A percentile compares a stretch with the other conserved stretches of the same genome.
phyloP scores from a whole-genome alignment of 2,888 invertebrate genomes.

The Lacanobia wlatinum region DNA sequence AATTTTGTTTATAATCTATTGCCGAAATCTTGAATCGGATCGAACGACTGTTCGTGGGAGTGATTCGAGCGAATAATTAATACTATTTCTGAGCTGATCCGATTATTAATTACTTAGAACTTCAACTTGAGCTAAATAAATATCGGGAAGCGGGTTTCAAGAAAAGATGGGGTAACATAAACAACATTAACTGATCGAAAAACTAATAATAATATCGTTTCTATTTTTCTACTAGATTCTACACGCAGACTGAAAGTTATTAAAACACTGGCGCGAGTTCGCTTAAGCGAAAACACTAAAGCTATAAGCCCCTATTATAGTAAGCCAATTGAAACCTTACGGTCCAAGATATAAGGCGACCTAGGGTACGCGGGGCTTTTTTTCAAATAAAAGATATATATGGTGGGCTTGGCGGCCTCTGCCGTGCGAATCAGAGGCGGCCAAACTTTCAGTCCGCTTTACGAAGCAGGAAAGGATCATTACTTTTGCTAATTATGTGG shows the following conservation, averaged over 20 bases:
- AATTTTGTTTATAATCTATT: too few species aligned
- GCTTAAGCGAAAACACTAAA: slow-evolving; percentile 32
- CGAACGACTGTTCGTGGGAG: not conserved
- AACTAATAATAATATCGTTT: not conserved
- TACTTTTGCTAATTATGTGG: not conserved
- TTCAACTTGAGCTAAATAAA: slow-evolving; percentile 11
- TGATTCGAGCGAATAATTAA: not conserved
- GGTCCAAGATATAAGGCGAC: slow-evolving; percentile 2
- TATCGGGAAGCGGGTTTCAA: not conserved
- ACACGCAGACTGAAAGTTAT: slow-evolving; percentile 45
- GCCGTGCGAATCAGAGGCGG: slow-evolving; percentile 27
- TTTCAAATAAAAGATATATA: slow-evolving; percentile 35
- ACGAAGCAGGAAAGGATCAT: slow-evolving; percentile 41
- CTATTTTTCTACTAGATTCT: slow-evolving; percentile 13
- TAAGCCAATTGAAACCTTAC: slow-evolving; percentile 1
- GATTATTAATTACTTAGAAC: not conserved
- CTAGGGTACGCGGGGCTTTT: not conserved
- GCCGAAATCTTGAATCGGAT: too few species aligned
- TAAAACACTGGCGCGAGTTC: slow-evolving; percentile 7
- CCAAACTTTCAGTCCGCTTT: slow-evolving; percentile 49
- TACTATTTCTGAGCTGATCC: not conserved
- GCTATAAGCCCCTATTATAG: slow-evolving; percentile 35
- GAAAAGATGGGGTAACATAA: slow-evolving; percentile 5
- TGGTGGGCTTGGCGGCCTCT: slow-evolving; percentile 19
- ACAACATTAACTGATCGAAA: not conserved